phyloP scores from a whole-genome alignment of 2,888 invertebrate species.

The Mimachlamys varia region DNA sequence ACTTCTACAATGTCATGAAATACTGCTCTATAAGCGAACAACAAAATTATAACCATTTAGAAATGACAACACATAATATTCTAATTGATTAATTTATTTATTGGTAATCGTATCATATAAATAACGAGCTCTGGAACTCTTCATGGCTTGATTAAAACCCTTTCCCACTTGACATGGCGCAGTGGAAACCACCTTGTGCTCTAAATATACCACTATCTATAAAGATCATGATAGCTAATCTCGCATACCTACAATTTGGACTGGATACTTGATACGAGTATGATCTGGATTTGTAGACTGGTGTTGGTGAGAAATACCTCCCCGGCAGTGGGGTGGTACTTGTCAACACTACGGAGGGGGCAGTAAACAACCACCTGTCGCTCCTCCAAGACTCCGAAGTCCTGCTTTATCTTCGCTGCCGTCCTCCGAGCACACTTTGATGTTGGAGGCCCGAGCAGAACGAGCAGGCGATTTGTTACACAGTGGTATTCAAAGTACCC shows the following conservation, averaged over 20 bases:
- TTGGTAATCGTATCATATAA: neutral
- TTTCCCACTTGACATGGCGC: neutral
- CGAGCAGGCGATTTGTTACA: neutral
- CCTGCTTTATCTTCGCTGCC: neutral
- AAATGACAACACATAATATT: too few relatives aligned
- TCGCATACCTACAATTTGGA: neutral
- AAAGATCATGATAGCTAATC: conserved; percentile 3
- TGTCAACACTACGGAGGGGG: neutral
- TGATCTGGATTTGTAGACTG: neutral
- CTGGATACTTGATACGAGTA: neutral
- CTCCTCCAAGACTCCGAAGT: neutral
- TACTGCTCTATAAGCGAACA: too few relatives aligned
- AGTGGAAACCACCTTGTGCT: neutral
- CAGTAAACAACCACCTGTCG: neutral
- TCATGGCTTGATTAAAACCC: neutral
- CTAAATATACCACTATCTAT: neutral
- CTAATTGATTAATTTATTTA: too few relatives aligned
- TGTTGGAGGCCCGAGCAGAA: neutral
- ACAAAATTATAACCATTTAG: too few relatives aligned
- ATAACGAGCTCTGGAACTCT: neutral
- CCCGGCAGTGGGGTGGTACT: neutral
- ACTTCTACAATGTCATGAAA: too few relatives aligned
- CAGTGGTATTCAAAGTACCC: neutral
- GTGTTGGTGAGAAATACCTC: neutral
- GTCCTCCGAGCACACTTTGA: neutral